Conservation (phyloP, 2,113 vertebrate species). For the Sigmodon hispidus region DNA sequence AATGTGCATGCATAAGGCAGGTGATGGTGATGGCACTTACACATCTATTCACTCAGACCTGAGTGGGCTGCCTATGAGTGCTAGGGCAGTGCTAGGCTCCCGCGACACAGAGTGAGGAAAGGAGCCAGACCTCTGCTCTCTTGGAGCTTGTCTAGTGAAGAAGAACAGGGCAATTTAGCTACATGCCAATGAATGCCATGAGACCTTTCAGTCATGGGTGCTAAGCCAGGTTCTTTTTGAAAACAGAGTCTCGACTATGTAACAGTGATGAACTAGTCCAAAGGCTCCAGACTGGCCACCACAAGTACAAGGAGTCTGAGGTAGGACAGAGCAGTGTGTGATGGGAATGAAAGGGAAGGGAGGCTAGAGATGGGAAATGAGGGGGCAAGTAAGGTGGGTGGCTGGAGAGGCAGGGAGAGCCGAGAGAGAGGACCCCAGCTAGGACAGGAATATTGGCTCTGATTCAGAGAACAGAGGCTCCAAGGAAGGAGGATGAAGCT, state of each 20-base stretch:
- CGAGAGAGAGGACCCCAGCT: background rate
- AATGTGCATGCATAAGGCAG: rapidly evolving
- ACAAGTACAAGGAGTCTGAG: background rate
- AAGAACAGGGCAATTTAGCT: background rate
- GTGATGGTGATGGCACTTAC: background rate
- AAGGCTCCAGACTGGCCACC: background rate
- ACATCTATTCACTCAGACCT: background rate
- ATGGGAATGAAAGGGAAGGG: background rate
- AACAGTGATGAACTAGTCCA: background rate
- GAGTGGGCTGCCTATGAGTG: rapidly evolving
- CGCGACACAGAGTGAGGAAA: background rate
- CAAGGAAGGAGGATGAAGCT: background rate
- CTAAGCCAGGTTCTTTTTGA: background rate
- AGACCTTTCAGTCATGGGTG: background rate
- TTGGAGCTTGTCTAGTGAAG: background rate
- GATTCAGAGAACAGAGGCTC: background rate
- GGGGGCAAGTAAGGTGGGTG: background rate
- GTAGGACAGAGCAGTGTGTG: background rate
- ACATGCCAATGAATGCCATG: background rate
- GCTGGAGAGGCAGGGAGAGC: background rate
- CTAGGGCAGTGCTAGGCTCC: background rate
- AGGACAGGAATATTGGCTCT: background rate
- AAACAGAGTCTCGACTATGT: background rate
- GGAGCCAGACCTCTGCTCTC: background rate
- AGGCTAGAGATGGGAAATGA: background rate